Evolutionary conservation across 2,797 vertebrate species (phyloP), one percentile per base, ranked within the genome.

Genomic region (Gouania willdenowi): DNA sequence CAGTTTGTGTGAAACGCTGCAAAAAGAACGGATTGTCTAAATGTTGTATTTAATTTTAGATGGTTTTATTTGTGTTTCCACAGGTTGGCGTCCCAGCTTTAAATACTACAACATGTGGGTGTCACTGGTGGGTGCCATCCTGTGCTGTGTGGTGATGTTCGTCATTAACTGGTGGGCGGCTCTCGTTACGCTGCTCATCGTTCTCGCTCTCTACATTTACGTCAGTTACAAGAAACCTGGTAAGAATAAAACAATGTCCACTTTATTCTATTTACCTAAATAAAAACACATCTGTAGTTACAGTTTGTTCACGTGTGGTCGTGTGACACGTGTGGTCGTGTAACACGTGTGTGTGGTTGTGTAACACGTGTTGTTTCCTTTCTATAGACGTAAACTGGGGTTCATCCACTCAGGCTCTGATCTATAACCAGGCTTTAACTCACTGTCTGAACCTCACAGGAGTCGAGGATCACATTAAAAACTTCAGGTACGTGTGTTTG

Each of bases 21-120:
- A 10, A 10, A 10, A 10, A 10, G n/a, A n/a, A n/a, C n/a, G n/a
- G n/a, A n/a, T n/a, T n/a, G n/a, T n/a, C n/a, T n/a, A n/a, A n/a
- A n/a, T n/a, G n/a, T n/a, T n/a, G n/a, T n/a, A n/a, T n/a, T n/a
- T n/a, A n/a, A n/a, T n/a, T n/a, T n/a, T n/a, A n/a, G n/a, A n/a
- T n/a, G n/a, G n/a, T n/a, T n/a, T n/a, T n/a, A n/a, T n/a, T n/a
- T n/a, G n/a, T n/a, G n/a, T 12, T 25, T n/a, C 49, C 45, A 47
- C 79, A 98, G 95, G 95, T 12, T 98, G 95, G 95, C 93, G 95
- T 5, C 95, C 95, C 52, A 95, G 95, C 54, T 98, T 98, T 79
- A 96, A 91, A 21, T 98, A 96, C 76, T 98, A 92, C 83, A 98
- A 98, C 54, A 98, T 92, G 92, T 98, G 95, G 95, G 92, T 97